A percentile compares a stretch with the other conserved stretches of the same genome.
Conservation (phyloP, 2,113 vertebrate genomes). For the Passerina amoena region DNA sequence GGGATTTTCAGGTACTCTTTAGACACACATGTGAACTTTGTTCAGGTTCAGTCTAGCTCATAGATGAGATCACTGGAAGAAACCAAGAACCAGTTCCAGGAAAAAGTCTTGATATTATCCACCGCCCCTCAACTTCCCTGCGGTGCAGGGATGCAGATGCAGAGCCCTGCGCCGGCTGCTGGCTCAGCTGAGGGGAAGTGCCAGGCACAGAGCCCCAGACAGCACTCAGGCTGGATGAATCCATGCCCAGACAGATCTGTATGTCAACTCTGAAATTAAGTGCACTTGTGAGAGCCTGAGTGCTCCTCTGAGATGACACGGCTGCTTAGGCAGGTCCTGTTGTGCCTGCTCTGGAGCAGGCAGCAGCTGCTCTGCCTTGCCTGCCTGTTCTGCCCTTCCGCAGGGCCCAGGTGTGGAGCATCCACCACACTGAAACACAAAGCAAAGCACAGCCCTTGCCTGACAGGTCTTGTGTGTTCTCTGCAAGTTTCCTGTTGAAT, state of each 20-base stretch:
- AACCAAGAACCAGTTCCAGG: constrained; percentile 1
- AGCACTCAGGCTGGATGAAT: constrained; percentile 17
- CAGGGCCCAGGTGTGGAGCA: neutral
- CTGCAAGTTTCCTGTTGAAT: neutral
- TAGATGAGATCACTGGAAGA: constrained; percentile 12
- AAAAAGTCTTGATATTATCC: neutral
- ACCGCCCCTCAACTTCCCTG: neutral
- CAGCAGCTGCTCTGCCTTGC: neutral
- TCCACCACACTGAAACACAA: neutral
- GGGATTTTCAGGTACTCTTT: neutral
- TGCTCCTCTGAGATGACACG: neutral
- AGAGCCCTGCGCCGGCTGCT: neutral
- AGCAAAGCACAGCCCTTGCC: rapidly evolving
- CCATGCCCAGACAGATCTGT: constrained; percentile 26
- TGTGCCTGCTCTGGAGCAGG: neutral
- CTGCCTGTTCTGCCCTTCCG: neutral
- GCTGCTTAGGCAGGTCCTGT: neutral
- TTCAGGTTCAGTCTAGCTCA: neutral
- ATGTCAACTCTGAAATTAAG: constrained; percentile 47
- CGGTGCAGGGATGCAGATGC: rapidly evolving
- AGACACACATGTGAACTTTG: neutral
- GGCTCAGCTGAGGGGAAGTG: neutral
- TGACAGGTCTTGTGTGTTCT: neutral
- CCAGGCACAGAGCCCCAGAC: constrained; percentile 4
- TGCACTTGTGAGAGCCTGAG: constrained; percentile 34